phyloP scores from a whole-genome alignment of 1,140 invertebrate species.

The Tigriopus japonicus region DNA sequence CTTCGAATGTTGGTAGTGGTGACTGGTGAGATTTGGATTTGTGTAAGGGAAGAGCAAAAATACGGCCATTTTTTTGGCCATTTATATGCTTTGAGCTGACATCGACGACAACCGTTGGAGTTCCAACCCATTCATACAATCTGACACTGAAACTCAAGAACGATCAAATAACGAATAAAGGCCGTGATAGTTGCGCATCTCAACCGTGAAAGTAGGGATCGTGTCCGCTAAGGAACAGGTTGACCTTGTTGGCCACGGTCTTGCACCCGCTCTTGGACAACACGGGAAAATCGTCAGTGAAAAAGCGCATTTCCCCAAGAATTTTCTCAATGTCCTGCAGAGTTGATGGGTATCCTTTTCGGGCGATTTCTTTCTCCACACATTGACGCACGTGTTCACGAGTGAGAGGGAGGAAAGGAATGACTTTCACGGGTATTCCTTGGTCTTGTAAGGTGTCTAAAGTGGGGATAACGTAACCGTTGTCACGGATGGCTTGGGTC shows the following conservation, averaged over 20 bases:
- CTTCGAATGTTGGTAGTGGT: too few species aligned
- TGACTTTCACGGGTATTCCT: neutral
- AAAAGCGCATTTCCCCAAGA: conserved; percentile 2
- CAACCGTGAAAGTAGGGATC: too few species aligned
- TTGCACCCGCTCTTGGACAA: conserved; percentile 2
- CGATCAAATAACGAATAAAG: too few species aligned
- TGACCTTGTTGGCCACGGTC: neutral
- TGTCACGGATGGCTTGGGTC: neutral
- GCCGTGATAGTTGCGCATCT: too few species aligned
- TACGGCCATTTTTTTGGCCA: too few species aligned
- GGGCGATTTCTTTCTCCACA: neutral
- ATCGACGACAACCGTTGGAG: too few species aligned
- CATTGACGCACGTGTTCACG: conserved; percentile 1
- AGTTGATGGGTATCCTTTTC: neutral
- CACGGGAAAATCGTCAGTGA: neutral
- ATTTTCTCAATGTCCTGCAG: neutral
- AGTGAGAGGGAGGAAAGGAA: conserved; percentile 6
- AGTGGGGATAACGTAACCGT: neutral
- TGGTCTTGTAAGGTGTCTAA: neutral
- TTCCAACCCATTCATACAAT: too few species aligned
- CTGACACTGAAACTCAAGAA: too few species aligned
- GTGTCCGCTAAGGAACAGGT: neutral
- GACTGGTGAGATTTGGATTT: too few species aligned
- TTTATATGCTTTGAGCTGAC: too few species aligned
- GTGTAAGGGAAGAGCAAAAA: too few species aligned